Conservation (phyloP, 2,113 vertebrate genomes). For the Cavia aperea region DNA sequence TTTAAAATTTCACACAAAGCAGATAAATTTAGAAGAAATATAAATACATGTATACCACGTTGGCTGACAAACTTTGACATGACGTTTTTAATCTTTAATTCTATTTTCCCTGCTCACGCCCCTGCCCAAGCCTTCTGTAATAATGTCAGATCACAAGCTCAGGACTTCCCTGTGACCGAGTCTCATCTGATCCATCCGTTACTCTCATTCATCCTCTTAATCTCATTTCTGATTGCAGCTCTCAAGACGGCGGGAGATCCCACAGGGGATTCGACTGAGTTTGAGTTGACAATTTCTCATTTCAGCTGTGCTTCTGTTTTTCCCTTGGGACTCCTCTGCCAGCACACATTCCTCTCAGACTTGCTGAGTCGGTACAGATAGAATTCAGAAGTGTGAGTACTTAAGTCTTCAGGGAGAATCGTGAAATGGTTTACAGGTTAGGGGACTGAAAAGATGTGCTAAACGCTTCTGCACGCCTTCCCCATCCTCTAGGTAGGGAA, state of each 20-base stretch:
- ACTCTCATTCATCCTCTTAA: neutral
- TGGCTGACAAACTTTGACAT: neutral
- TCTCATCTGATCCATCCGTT: neutral
- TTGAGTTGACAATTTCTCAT: neutral
- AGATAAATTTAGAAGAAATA: neutral
- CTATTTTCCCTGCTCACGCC: fast-evolving
- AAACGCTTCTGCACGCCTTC: neutral
- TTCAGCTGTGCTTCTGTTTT: neutral
- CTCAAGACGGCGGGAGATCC: neutral
- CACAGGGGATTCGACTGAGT: neutral
- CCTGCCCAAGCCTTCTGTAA: neutral
- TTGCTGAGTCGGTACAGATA: neutral
- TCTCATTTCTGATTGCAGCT: neutral
- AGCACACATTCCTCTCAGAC: neutral
- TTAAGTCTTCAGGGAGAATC: neutral
- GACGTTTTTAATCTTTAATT: neutral
- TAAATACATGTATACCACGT: neutral
- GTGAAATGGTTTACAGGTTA: neutral
- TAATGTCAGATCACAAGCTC: neutral
- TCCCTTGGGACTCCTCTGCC: neutral
- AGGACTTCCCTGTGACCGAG: neutral
- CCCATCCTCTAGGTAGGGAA: neutral
- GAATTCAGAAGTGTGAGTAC: neutral
- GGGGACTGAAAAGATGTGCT: neutral
- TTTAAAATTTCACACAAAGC: neutral